These are phyloP conservation scores for Salminus brasiliensis DNA, from an alignment of 2,113 vertebrate species.

Conservation along the genomic window DNA sequence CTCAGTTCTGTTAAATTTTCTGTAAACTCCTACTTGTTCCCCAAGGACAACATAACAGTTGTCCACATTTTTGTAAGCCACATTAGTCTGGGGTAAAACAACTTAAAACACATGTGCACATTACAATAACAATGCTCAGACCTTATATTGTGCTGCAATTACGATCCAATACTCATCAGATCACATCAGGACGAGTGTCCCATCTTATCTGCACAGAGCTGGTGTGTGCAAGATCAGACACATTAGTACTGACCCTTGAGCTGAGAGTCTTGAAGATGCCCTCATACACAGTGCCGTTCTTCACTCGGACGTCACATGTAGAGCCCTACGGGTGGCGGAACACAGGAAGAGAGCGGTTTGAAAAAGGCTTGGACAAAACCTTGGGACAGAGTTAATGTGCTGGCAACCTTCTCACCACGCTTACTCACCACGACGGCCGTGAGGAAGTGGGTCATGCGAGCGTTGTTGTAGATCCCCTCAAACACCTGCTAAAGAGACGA, in stretches of 20 bases:
- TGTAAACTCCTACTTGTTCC: too few species aligned
- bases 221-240: too few species aligned
- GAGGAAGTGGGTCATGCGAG: conserved; percentile 26
- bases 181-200: too few species aligned
- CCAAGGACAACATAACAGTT: too few species aligned
- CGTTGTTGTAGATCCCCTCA: conserved; percentile 23
- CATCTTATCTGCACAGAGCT: too few species aligned
- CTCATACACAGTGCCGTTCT: conserved; percentile 85
- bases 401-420: neutral
- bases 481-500: neutral
- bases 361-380: neutral
- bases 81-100: too few species aligned
- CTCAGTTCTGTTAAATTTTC: too few species aligned
- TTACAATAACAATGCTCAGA: too few species aligned
- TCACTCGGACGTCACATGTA: conserved; percentile 88
- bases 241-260: conserved; percentile 78
- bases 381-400: neutral
- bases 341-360: neutral
- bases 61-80: too few species aligned
- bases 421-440: conserved; percentile 16
- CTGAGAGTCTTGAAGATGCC: conserved; percentile 91
- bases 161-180: too few species aligned
- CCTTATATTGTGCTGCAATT: too few species aligned
- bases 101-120: too few species aligned
- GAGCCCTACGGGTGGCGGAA: conserved; percentile 75